Base-by-base conservation (phyloP, 2,797 vertebrate genomes). In the Gymnoscopelus braueri region DNA sequence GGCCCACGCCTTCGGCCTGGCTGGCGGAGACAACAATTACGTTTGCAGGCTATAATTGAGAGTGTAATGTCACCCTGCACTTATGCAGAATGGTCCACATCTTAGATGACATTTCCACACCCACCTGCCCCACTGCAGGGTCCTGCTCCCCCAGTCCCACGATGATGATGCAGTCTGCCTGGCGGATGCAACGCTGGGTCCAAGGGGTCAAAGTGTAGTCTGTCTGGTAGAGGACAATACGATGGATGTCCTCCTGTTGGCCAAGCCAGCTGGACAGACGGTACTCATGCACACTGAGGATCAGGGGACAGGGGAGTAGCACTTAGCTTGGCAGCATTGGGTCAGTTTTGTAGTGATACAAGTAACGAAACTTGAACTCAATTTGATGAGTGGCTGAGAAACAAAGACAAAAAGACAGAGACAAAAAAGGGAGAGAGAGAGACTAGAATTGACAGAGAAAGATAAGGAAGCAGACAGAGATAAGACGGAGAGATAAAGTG, bases 181-280 rank as follows among this genome's bases (percentile, higher is more conserved):
- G 97, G 1, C 97, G 94, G 83, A 99, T 95, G 87, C 97, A 98
- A 72, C 96, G 95, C 84, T 98, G 98, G 0, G 97, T 98, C 98
- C 98, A 98, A 0, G 97, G 96, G 0, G 97, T 98, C 19, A 98
- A 93, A 0, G 90, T 93, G 91, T 92, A 86, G 85, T 98, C 96
- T 0, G 97, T 95, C 92, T 98, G 98, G 90, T 98, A 98, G 2
- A 98, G 93, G 59, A 98, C 97, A 0, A 99, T 97, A 3, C 96
- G 94, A 87, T 99, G 97, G 65, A 97, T 94, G 75, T 98, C 98
- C 78, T 99, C 97, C 86, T 99, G 97, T 81, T 99, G 98, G 4
- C 96, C 97, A 83, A 98, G 89, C 98, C 97, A 99, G 89, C 97
- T 98, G 56, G 94, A 98, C 15, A 99, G 93, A 0, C 97, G 94